Conservation (phyloP, 1,140 invertebrate genomes). For the Cherax quadricarinatus region DNA sequence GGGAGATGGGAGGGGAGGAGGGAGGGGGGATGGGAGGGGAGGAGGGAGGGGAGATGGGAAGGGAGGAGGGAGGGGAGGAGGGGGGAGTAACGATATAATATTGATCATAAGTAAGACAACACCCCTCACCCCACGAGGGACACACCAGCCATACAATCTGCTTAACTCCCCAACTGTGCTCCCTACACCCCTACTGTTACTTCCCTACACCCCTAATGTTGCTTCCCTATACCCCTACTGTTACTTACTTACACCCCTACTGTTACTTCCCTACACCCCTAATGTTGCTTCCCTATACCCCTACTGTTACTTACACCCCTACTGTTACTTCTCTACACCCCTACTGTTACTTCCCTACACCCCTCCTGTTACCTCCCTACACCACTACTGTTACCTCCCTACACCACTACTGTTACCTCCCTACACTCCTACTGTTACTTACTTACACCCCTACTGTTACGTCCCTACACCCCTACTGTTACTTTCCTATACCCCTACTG, state of each 20-base stretch:
- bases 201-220: neutral
- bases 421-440: too few species aligned
- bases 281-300: too few species aligned
- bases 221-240: neutral
- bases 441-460: too few species aligned
- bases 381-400: neutral
- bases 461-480: too few species aligned
- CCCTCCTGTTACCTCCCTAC: neutral
- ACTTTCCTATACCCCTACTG: too few species aligned
- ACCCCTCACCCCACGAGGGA: neutral
- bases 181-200: neutral
- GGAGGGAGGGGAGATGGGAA: too few species aligned
- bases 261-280: too few species aligned
- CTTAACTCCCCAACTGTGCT: constrained; percentile 18
- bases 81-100: constrained; percentile 13
- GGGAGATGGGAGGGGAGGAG: too few species aligned
- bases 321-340: neutral
- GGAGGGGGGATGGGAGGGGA: too few species aligned
- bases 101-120: constrained; percentile 20
- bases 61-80: neutral
- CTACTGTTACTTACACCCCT: too few species aligned
- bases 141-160: constrained; percentile 17
- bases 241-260: too few species aligned
- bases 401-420: neutral
- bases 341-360: too few species aligned